These are phyloP conservation scores for Lepidocyrtoides sp. DNA, from an alignment of 2,888 invertebrate genomes.

Conservation along the genomic window DNA sequence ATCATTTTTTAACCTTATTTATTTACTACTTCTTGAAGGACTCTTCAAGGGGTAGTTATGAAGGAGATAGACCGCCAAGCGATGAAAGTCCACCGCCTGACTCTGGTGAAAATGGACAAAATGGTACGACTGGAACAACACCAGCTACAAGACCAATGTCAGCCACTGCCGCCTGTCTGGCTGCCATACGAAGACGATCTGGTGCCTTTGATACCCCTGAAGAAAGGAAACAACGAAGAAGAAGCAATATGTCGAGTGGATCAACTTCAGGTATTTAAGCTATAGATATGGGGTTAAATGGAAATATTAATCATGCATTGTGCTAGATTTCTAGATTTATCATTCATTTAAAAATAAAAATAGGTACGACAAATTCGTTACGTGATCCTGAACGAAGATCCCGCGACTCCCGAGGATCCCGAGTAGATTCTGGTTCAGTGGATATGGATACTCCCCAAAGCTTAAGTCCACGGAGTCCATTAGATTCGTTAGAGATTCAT, in stretches of 20 bases:
- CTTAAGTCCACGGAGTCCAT: slow-evolving; percentile 86
- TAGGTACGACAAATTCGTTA: slow-evolving; percentile 82
- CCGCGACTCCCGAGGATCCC: slow-evolving; percentile 85
- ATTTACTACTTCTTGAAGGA: slow-evolving; percentile 84
- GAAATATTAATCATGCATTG: not conserved
- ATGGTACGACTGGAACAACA: slow-evolving; percentile 70
- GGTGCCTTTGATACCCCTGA: slow-evolving; percentile 85
- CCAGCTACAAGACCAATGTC: slow-evolving; percentile 83
- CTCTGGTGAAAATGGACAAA: slow-evolving; percentile 80
- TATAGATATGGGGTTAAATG: not conserved
- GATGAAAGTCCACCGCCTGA: slow-evolving; percentile 86
- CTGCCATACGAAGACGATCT: slow-evolving; percentile 84
- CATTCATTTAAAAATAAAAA: slow-evolving; percentile 32
- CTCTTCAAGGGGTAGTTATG: slow-evolving; percentile 86
- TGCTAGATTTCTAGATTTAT: too few species aligned
- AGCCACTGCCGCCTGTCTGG: slow-evolving; percentile 84
- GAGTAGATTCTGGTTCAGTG: slow-evolving; percentile 87
- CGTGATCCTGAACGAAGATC: slow-evolving; percentile 82
- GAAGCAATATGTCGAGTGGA: slow-evolving; percentile 83
- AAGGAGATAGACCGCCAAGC: slow-evolving; percentile 86
- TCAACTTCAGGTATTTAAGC: slow-evolving; percentile 81
- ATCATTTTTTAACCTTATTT: slow-evolving; percentile 16
- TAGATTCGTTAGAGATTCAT: slow-evolving; percentile 85
- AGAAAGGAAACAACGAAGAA: slow-evolving; percentile 83
- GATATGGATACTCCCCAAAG: slow-evolving; percentile 86